A percentile compares a stretch with the other conserved stretches of the same genome.
These are phyloP conservation scores for Ispidina picta DNA, from an alignment of 2,797 vertebrate species.

Conservation along the genomic window DNA sequence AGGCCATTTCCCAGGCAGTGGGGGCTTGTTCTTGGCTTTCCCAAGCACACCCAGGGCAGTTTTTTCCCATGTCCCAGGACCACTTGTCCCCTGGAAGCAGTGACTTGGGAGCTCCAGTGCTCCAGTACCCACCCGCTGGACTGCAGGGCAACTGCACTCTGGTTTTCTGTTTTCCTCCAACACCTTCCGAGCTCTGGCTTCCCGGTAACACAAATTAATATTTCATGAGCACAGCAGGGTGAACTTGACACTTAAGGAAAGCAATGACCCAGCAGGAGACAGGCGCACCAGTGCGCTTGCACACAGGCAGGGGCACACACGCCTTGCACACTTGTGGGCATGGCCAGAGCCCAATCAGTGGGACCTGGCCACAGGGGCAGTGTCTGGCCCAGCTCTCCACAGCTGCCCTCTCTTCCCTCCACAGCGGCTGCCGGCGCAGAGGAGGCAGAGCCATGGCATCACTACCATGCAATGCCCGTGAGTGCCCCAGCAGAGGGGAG, in stretches of 20 bases:
- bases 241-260: conserved; percentile 29
- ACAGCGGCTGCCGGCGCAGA: not conserved
- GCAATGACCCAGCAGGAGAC: conserved; percentile 25
- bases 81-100: not conserved
- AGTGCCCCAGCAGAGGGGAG: conserved; percentile 20
- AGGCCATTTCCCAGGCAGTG: rapidly evolving
- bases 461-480: conserved; percentile 67
- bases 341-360: rapidly evolving
- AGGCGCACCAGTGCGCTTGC: not conserved
- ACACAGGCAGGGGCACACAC: rapidly evolving
- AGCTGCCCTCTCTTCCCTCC: not conserved
- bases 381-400: rapidly evolving
- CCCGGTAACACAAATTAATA: conserved; percentile 27
- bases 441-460: conserved; percentile 68
- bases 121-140: rapidly evolving
- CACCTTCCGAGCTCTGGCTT: not conserved
- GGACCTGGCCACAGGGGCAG: not conserved
- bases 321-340: rapidly evolving
- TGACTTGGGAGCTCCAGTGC: not conserved
- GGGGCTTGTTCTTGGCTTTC: not conserved
- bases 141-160: rapidly evolving
- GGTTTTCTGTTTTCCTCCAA: not conserved
- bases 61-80: not conserved
- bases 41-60: not conserved
- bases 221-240: not conserved